These are phyloP conservation scores for Portunus trituberculatus DNA, from an alignment of 1,140 invertebrate genomes.

Conservation along the genomic window DNA sequence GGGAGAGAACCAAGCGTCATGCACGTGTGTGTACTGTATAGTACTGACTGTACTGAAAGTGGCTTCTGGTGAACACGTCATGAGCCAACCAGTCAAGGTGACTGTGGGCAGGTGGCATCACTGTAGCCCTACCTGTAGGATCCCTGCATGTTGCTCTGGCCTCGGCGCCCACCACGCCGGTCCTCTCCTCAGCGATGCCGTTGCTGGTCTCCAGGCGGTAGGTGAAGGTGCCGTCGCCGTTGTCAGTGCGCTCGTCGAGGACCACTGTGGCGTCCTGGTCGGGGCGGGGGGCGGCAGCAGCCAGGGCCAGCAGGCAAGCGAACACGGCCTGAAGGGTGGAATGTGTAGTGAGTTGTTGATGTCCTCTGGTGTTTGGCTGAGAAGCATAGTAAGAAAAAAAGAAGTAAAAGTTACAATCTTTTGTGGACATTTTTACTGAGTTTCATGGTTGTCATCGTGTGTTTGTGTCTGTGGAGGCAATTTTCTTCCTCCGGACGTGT, in stretches of 20 bases:
- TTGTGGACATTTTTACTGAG: neutral
- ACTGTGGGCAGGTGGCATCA: neutral
- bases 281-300: neutral
- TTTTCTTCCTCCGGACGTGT: neutral
- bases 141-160: constrained; percentile 45
- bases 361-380: neutral
- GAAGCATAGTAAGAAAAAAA: no score
- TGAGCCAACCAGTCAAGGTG: neutral
- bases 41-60: neutral
- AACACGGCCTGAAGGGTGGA: neutral
- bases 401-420: no score
- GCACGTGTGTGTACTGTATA: neutral
- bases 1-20: neutral
- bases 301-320: constrained; percentile 30
- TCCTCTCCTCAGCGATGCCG: neutral
- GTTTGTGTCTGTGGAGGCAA: neutral
- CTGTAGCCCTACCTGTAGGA: neutral
- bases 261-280: neutral
- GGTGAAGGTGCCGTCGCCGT: constrained; percentile 50
- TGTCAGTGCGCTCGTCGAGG: constrained; percentile 33
- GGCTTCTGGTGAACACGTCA: neutral
- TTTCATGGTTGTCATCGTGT: neutral
- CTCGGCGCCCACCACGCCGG: neutral
- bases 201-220: constrained; percentile 32
- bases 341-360: neutral